These are phyloP conservation scores for Ciona savignyi DNA, from an alignment of 23 tunicate species.

Conservation along the genomic window DNA sequence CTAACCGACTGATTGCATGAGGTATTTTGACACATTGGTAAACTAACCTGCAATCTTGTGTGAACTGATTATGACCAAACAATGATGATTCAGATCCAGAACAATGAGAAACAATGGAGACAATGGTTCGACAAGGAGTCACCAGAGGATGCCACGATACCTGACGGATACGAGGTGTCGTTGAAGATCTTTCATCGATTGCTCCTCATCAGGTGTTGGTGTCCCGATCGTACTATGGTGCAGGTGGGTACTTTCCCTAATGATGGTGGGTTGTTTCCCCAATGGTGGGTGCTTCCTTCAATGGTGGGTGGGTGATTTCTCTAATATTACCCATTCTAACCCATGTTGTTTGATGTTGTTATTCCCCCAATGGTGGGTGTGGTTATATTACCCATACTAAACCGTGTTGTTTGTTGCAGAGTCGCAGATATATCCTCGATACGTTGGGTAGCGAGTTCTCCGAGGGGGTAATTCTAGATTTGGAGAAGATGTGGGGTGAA, in stretches of 20 bases:
- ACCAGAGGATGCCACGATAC: conserved; percentile 81
- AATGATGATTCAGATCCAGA: conserved; percentile 41
- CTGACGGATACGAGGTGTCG: conserved; percentile 93
- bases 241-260: too few species aligned
- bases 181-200: conserved; percentile 71
- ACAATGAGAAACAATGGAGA: conserved; percentile 92
- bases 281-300: too few species aligned
- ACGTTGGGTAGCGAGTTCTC: conserved; percentile 76
- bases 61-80: not conserved
- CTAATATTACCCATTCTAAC: too few species aligned
- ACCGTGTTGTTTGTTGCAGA: conserved; percentile 13
- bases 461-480: conserved; percentile 80
- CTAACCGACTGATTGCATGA: too few species aligned
- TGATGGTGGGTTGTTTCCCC: too few species aligned
- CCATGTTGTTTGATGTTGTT: too few species aligned
- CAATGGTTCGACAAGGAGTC: conserved; percentile 96
- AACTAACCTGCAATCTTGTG: too few species aligned
- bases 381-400: too few species aligned
- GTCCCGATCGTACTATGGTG: conserved; percentile 82
- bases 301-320: too few species aligned
- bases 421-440: conserved; percentile 88
- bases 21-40: too few species aligned
- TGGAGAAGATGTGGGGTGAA: conserved; percentile 82
- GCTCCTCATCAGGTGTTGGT: conserved; percentile 84
- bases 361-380: too few species aligned